Evolutionary conservation across 1,140 invertebrate genomes (phyloP).

Genomic region (Rhopalosiphum maidis): DNA sequence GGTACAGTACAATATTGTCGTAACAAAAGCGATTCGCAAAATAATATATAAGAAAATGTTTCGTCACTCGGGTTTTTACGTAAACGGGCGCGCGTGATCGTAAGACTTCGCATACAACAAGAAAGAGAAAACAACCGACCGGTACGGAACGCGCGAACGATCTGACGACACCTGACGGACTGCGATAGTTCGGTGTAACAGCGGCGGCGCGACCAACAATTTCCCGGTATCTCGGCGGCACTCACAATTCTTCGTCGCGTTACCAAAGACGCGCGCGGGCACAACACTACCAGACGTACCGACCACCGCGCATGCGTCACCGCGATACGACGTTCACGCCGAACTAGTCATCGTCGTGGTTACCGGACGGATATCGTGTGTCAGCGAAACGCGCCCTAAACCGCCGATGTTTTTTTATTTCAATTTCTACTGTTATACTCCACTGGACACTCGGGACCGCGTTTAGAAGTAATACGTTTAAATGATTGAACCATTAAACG

Average conservation of each 20-base stretch:
- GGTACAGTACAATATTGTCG: neutral
- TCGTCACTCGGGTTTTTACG: neutral
- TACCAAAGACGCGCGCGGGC: neutral
- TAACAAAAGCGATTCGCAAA: neutral
- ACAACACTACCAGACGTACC: no score
- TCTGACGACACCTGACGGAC: conserved; percentile 16
- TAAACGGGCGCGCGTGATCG: neutral
- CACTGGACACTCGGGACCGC: neutral
- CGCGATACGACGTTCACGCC: conserved; percentile 22
- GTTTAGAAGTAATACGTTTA: neutral
- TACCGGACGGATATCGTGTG: neutral
- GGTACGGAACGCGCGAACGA: neutral
- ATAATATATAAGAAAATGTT: neutral
- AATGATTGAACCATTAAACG: neutral
- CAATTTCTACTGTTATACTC: neutral
- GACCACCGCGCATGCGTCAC: neutral
- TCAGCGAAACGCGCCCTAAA: neutral
- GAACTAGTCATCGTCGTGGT: neutral
- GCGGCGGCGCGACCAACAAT: neutral
- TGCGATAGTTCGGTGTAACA: neutral
- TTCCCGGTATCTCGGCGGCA: neutral
- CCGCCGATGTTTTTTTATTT: neutral
- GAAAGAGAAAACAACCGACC: neutral
- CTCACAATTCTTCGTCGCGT: neutral
- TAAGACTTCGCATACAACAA: neutral